These are phyloP conservation scores for Parazoanthus swiftii DNA, from an alignment of 92 coral and sea anemone species.

Conservation along the genomic window DNA sequence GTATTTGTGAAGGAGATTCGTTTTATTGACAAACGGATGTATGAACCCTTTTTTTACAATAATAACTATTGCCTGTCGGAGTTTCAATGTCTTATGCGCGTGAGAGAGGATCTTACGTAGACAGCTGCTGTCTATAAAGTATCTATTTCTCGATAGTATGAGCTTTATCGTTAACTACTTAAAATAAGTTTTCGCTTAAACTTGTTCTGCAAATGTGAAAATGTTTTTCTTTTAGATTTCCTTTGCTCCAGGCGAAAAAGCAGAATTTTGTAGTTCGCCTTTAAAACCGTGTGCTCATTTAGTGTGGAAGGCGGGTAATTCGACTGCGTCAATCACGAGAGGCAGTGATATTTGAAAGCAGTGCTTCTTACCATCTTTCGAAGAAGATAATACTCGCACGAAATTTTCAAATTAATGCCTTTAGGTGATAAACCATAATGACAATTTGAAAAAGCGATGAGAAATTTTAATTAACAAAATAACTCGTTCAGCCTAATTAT, in stretches of 20 bases:
- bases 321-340: neutral
- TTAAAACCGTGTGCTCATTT: neutral
- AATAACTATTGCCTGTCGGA: neutral
- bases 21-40: neutral
- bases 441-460: conserved; percentile 13
- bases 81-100: neutral
- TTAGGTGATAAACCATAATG: neutral
- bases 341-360: neutral
- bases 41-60: neutral
- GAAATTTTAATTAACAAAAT: conserved; percentile 36
- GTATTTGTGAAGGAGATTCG: neutral
- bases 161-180: conserved; percentile 3
- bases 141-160: neutral
- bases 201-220: neutral
- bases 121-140: neutral
- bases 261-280: neutral
- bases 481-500: conserved; percentile 14
- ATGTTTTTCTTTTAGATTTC: conserved; percentile 27
- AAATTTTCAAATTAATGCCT: conserved; percentile 21
- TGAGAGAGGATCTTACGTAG: neutral
- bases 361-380: neutral
- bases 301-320: neutral
- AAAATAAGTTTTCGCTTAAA: conserved; percentile 6
- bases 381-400: neutral
- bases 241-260: conserved; percentile 28